Evolutionary conservation across 2,888 invertebrate species (phyloP).

Genomic region (Acrobasis consociella): DNA sequence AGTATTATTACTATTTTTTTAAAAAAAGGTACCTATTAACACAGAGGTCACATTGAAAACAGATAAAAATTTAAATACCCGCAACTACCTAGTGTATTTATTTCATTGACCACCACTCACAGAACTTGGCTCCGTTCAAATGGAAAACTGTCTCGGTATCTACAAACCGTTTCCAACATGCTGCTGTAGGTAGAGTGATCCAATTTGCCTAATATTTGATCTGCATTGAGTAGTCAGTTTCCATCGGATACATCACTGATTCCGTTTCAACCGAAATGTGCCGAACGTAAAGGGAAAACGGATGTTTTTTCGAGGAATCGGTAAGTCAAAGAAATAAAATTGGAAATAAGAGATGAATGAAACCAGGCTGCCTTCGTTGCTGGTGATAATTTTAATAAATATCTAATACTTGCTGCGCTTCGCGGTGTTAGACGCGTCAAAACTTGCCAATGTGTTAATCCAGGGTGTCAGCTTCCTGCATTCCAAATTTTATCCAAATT

Average conservation of each 20-base stretch:
- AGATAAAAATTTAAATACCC: neutral
- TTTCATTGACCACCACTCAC: neutral
- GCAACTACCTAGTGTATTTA: neutral
- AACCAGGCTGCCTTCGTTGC: neutral
- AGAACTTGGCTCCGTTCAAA: neutral
- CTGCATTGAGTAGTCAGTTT: constrained; percentile 54
- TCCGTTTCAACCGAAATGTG: constrained; percentile 52
- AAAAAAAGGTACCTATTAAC: too few species aligned
- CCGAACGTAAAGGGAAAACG: constrained; percentile 40
- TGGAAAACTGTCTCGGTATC: neutral
- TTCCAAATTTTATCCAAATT: too few species aligned
- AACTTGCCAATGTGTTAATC: too few species aligned
- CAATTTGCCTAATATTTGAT: constrained; percentile 61
- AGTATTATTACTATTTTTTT: too few species aligned
- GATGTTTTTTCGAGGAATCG: constrained; percentile 39
- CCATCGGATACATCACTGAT: constrained; percentile 56
- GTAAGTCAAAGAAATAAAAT: neutral
- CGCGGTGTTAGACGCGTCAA: too few species aligned
- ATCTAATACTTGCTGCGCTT: too few species aligned
- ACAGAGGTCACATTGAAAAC: too few species aligned
- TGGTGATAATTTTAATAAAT: too few species aligned
- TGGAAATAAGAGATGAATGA: neutral
- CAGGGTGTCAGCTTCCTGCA: too few species aligned
- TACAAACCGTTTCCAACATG: constrained; percentile 25
- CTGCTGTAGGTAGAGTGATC: constrained; percentile 42